Conservation (phyloP, 2,113 vertebrate genomes). For the Seriola aureovittata region DNA sequence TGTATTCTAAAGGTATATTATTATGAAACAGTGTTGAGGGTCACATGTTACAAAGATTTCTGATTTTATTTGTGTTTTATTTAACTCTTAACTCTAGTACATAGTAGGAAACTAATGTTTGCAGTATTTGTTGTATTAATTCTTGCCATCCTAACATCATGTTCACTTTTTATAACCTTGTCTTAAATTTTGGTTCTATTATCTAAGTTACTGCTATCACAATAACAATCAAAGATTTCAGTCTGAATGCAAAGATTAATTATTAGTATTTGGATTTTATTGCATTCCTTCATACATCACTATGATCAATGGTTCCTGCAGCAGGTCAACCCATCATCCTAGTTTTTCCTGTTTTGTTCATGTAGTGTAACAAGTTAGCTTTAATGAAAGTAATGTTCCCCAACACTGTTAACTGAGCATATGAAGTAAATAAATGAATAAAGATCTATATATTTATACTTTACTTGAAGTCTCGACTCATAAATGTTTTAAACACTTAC, state of each 20-base stretch:
- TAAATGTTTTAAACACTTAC: slow-evolving; percentile 21
- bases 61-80: slow-evolving; percentile 45
- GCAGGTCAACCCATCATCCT: not conserved
- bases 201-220: slow-evolving; percentile 21
- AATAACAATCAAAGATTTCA: slow-evolving; percentile 15
- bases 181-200: slow-evolving; percentile 2
- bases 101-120: slow-evolving; percentile 56
- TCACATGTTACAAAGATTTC: slow-evolving; percentile 45
- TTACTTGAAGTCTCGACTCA: slow-evolving; percentile 40
- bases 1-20: slow-evolving; percentile 81
- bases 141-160: slow-evolving; percentile 26
- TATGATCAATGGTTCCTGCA: slow-evolving; percentile 31
- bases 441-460: slow-evolving; percentile 89
- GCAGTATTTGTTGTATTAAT: slow-evolving; percentile 48
- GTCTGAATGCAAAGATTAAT: not conserved
- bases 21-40: slow-evolving; percentile 58
- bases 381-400: slow-evolving; percentile 49
- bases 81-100: slow-evolving; percentile 50
- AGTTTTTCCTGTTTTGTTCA: slow-evolving; percentile 25
- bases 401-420: slow-evolving; percentile 82
- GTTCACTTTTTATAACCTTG: slow-evolving; percentile 1
- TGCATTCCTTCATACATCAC: slow-evolving; percentile 23
- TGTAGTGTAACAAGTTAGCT: slow-evolving; percentile 41
- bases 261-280: slow-evolving; percentile 26
- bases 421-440: slow-evolving; percentile 83